Conservation (phyloP, 2,797 vertebrate genomes). For the Heteromormyrus szaboi region DNA sequence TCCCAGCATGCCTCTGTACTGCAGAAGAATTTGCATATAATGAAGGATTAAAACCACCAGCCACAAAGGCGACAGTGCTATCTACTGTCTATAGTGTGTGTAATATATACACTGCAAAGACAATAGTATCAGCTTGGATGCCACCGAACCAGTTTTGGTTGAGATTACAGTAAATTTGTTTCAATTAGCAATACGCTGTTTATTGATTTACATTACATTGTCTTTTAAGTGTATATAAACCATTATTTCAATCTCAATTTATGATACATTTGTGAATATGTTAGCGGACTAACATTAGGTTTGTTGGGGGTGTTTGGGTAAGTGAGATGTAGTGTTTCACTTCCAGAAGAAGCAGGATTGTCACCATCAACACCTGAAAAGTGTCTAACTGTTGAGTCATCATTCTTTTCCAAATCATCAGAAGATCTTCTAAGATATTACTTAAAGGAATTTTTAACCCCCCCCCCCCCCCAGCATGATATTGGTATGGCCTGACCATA, state of each 20-base stretch:
- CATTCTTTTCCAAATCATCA: not conserved
- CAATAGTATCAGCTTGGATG: not conserved
- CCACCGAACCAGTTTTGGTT: not conserved
- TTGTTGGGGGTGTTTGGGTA: not conserved
- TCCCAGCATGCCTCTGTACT: not conserved
- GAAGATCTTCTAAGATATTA: not conserved
- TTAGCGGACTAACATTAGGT: not conserved
- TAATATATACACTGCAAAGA: not conserved
- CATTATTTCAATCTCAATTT: not conserved
- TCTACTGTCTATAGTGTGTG: not conserved
- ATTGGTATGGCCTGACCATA: not conserved
- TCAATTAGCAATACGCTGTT: not conserved
- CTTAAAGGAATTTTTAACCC: not conserved
- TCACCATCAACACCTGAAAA: not conserved
- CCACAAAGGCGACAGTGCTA: not conserved
- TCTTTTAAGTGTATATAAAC: not conserved
- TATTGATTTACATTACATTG: not conserved
- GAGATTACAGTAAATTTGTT: not conserved
- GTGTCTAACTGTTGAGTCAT: not conserved
- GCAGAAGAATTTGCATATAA: not conserved
- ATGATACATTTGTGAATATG: not conserved
- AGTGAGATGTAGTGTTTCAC: not conserved
- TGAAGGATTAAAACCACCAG: not conserved
- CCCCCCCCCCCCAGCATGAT: not conserved
- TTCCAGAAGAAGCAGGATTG: not conserved